Conservation (phyloP, 2,888 invertebrate species). For the Strigamia crassipes region DNA sequence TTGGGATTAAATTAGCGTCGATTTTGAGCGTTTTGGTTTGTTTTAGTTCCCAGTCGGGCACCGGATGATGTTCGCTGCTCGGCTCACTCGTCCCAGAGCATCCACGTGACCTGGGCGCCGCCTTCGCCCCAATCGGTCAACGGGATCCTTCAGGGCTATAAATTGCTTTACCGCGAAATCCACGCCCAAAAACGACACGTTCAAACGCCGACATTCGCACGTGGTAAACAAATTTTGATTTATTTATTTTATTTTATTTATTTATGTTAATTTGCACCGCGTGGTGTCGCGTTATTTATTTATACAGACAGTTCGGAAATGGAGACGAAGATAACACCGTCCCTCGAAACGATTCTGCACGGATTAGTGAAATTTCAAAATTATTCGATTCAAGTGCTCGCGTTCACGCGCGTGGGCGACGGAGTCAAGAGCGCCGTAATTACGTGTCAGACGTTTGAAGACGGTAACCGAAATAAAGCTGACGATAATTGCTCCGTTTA, state of each 20-base stretch:
- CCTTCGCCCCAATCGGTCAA: slow-evolving; percentile 58
- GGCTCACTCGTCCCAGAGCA: slow-evolving; percentile 57
- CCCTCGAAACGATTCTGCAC: slow-evolving; percentile 48
- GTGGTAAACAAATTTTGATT: neutral
- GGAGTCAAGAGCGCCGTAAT: slow-evolving; percentile 57
- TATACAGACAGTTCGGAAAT: slow-evolving; percentile 44
- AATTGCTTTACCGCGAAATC: slow-evolving; percentile 52
- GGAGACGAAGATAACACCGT: slow-evolving; percentile 48
- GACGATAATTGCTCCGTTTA: neutral
- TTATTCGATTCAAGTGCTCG: slow-evolving; percentile 60
- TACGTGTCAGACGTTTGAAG: slow-evolving; percentile 57
- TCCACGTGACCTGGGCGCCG: slow-evolving; percentile 59
- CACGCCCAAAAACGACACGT: neutral
- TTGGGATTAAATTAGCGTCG: too few relatives aligned
- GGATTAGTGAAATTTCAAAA: slow-evolving; percentile 58
- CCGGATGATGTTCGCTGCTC: slow-evolving; percentile 58
- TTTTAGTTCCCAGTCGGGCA: slow-evolving; percentile 59
- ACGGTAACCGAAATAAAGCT: slow-evolving; percentile 53
- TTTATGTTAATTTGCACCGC: neutral
- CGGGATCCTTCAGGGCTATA: slow-evolving; percentile 60
- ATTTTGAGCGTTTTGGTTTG: too few relatives aligned
- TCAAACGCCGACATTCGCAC: neutral
- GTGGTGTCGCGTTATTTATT: neutral
- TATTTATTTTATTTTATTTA: too few relatives aligned
- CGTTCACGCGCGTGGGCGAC: slow-evolving; percentile 59